Conservation (phyloP, 2,113 vertebrate genomes). For the Bettongia penicillata region DNA sequence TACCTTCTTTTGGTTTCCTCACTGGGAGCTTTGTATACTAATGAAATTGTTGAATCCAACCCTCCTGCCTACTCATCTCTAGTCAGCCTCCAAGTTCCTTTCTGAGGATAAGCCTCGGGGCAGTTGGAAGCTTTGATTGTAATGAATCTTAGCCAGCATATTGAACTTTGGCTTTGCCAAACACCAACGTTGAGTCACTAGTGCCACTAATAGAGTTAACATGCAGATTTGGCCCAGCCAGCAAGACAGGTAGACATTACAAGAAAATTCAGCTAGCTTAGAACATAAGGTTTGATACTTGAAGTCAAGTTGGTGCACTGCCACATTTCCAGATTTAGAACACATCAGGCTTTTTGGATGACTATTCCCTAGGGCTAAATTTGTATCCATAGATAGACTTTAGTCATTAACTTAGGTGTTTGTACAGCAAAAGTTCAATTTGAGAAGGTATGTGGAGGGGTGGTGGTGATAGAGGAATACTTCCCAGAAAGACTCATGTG, state of each 20-base stretch:
- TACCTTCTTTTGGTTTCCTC: background rate
- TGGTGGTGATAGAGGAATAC: background rate
- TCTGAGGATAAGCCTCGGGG: conserved; percentile 26
- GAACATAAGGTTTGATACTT: conserved; percentile 13
- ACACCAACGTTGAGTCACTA: background rate
- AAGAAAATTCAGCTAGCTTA: conserved; percentile 19
- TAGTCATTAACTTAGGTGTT: background rate
- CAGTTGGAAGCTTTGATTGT: conserved; percentile 16
- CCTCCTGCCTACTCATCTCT: background rate
- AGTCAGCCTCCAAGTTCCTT: background rate
- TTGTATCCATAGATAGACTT: background rate
- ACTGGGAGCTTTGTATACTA: background rate
- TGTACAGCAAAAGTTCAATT: background rate
- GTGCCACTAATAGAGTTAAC: conserved; percentile 12
- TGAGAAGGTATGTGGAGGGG: background rate
- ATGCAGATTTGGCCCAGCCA: conserved; percentile 9
- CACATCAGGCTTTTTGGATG: conserved; percentile 18
- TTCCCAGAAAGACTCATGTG: background rate
- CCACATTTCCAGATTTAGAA: conserved; percentile 31
- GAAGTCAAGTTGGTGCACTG: conserved; percentile 39
- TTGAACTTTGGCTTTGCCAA: conserved; percentile 37
- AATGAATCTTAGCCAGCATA: conserved; percentile 15
- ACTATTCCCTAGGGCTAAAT: background rate
- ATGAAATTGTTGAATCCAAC: background rate
- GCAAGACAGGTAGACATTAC: background rate